Evolutionary conservation across 1,140 invertebrate genomes (phyloP).

Genomic region (Pogonognathellus flavescens): DNA sequence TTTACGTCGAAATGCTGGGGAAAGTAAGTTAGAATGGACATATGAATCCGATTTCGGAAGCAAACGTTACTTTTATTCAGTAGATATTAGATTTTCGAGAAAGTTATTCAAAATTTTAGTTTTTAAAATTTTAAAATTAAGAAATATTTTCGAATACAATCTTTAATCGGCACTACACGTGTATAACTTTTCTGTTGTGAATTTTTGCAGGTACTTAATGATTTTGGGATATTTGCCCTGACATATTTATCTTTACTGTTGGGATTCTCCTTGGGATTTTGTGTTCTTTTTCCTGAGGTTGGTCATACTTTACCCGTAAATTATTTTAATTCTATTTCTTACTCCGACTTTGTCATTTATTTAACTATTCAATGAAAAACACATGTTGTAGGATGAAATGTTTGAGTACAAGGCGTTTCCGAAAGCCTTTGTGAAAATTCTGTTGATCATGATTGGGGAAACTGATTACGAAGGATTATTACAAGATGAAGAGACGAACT

Average conservation of each 20-base stretch:
- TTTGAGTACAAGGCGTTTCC: conserved; percentile 71
- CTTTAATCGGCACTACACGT: background rate
- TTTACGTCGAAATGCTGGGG: conserved; percentile 56
- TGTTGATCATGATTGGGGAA: conserved; percentile 93
- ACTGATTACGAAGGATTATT: conserved; percentile 79
- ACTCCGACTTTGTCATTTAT: too few species aligned
- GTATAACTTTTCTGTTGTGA: too few species aligned
- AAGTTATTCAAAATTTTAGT: conserved; percentile 42
- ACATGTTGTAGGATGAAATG: conserved; percentile 68
- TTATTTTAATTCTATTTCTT: too few species aligned
- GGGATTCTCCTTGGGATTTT: conserved; percentile 59
- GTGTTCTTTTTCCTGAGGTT: conserved; percentile 57
- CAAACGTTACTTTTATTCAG: too few species aligned
- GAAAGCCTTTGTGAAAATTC: conserved; percentile 74
- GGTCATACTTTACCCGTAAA: too few species aligned
- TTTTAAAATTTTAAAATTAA: conserved; percentile 10
- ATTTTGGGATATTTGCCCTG: conserved; percentile 45
- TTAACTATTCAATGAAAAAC: background rate
- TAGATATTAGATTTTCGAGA: too few species aligned
- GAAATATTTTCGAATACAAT: conserved; percentile 47
- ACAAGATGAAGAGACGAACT: conserved; percentile 75
- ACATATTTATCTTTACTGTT: conserved; percentile 53
- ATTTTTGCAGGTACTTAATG: conserved; percentile 45
- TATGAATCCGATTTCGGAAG: too few species aligned
- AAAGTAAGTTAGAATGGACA: too few species aligned